Conservation (phyloP, 2,113 vertebrate genomes). For the Polypterus bichir region DNA sequence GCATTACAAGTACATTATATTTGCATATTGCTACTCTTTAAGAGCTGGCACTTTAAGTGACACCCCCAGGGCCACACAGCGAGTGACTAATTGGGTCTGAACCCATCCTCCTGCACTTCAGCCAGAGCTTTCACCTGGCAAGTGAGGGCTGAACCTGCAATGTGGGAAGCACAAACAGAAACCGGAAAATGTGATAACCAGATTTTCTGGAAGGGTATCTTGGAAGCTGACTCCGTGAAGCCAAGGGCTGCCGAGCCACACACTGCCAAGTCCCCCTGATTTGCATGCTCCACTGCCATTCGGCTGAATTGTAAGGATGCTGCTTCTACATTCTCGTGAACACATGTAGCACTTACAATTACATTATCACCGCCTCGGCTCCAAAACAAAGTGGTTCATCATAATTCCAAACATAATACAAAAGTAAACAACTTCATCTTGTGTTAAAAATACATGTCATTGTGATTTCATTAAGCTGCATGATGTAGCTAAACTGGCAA, state of each 20-base stretch:
- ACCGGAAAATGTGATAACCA: no score
- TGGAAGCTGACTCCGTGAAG: no score
- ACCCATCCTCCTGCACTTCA: no score
- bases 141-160: no score
- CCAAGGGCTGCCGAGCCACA: not conserved
- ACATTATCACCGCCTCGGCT: constrained; percentile 29
- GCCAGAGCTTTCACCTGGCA: no score
- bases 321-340: constrained; percentile 23
- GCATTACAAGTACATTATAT: no score
- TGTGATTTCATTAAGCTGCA: constrained; percentile 46
- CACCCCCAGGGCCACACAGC: no score
- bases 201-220: no score
- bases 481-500: constrained; percentile 40
- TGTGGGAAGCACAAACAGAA: no score
- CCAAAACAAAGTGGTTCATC: constrained; percentile 37
- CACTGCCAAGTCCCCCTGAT: not conserved
- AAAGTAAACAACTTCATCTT: constrained; percentile 56
- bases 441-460: constrained; percentile 51
- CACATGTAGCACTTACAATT: constrained; percentile 33
- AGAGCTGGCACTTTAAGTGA: no score
- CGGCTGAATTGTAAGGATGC: constrained; percentile 7
- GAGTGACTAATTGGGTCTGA: no score
- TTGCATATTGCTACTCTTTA: no score
- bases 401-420: constrained; percentile 40
- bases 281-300: not conserved